A percentile compares a stretch with the other conserved stretches of the same genome.
phyloP scores from a whole-genome alignment of 2,797 vertebrate genomes.

The Botia almorhae region DNA sequence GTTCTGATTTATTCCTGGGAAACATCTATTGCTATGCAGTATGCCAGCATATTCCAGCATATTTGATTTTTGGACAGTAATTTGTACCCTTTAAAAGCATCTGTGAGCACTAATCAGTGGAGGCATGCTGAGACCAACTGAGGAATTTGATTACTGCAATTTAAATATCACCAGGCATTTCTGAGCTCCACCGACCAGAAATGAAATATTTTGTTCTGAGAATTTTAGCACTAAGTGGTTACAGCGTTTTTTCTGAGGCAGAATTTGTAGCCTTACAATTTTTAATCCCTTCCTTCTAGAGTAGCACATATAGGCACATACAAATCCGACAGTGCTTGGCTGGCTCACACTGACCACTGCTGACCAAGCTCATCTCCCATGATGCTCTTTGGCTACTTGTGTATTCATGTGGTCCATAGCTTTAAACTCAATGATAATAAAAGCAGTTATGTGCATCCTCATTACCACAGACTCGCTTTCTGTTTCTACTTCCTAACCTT shows the following conservation, averaged over 20 bases:
- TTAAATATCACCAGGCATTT: slow-evolving; percentile 52
- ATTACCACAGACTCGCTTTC: neutral
- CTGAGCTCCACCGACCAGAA: slow-evolving; percentile 39
- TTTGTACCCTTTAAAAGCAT: slow-evolving; percentile 48
- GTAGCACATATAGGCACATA: neutral
- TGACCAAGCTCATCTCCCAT: slow-evolving; percentile 31
- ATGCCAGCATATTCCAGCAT: slow-evolving; percentile 28
- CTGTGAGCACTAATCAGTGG: slow-evolving; percentile 42
- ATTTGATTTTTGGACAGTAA: slow-evolving; percentile 48
- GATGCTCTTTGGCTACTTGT: slow-evolving; percentile 20
- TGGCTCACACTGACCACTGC: slow-evolving; percentile 33
- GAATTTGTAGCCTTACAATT: slow-evolving; percentile 9
- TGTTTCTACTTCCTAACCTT: neutral
- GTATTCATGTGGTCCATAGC: neutral
- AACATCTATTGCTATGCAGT: slow-evolving; percentile 24
- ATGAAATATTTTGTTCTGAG: slow-evolving; percentile 46
- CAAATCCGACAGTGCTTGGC: slow-evolving; percentile 6
- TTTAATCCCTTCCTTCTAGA: slow-evolving; percentile 39
- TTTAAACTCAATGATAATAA: slow-evolving; percentile 11
- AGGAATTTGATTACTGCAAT: slow-evolving; percentile 50
- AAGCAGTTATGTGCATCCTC: neutral
- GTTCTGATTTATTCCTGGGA: slow-evolving; percentile 7
- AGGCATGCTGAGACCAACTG: slow-evolving; percentile 28
- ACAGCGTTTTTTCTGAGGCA: slow-evolving; percentile 29
- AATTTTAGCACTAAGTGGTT: slow-evolving; percentile 13